Evolutionary conservation across 2,888 invertebrate species (phyloP), one percentile per base, ranked within the genome.

Genomic region (Cacoxenus indagator): DNA sequence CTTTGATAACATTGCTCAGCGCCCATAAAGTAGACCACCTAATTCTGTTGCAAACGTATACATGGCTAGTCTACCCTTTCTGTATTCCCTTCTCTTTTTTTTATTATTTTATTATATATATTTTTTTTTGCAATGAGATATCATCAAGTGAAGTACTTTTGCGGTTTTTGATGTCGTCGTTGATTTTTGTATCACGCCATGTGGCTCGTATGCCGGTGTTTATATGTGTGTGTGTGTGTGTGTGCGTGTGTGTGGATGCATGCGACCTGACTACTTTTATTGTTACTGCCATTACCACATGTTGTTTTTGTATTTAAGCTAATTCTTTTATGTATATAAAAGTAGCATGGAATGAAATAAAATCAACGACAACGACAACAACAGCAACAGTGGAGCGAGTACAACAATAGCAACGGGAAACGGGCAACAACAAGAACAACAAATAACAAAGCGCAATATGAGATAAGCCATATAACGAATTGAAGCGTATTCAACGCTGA

Each of bases 261-360:
- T n/a, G n/a, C n/a, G n/a, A n/a, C n/a, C n/a, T n/a, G n/a, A n/a
- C 31, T 59, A n/a, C 78, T 79, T 78, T 81, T 79, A 78, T 80
- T 81, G 77, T 80, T 81, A 81, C 81, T 76, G 77, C 81, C 76
- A 77, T 80, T 80, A 80, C 78, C 80, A 76, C 81, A 80, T 80
- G 80, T 80, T 82, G 80, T 80, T 82, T 82, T 80, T 82, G 82
- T 82, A 80, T 80, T 80, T 80, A 80, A 80, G 80, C 80, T 82
- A 80, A 80, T 80, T 80, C 82, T 78, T 80, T 80, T 80, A 76
- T 78, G 75, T 67, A 24, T 48, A 79, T 81, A 81, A 78, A 79
- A 79, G 59, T 45, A 54, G 17, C 22, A 55, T 24, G 14, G 46
- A 17, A 59, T 31, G 59, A 78, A 80, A 76, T 76, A 80, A 76